Evolutionary conservation across 2,888 invertebrate species (phyloP), one percentile per base, ranked within the genome.

Genomic region (Reticulitermes lucifugus): DNA sequence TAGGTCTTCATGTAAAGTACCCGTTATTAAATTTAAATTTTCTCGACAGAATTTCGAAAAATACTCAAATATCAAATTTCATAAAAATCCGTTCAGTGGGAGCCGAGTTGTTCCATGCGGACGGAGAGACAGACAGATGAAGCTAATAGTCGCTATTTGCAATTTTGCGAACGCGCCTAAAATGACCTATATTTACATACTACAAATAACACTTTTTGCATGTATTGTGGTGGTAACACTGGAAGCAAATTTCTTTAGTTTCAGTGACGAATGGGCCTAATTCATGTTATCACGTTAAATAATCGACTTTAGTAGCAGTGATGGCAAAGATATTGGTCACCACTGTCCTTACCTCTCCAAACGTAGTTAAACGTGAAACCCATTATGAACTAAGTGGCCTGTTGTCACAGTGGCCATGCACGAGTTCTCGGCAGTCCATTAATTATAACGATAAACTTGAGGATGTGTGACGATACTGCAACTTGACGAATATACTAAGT

Each of bases 401-500:
- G 14, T 65, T 65, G n/a, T 12, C 65, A 65, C n/a, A 65, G 25
- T 25, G 65, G 25, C 65, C 12, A n/a, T n/a, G 65, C n/a, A 65
- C 7, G 65, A 65, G 65, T 65, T 65, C 65, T 65, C n/a, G 65
- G n/a, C n/a, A 4, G 25, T 25, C 65, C 65, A 65, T 65, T 65
- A 65, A 65, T 65, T 65, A 65, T 65, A 65, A 65, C 14, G 65
- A 65, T 65, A 65, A 65, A 65, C n/a, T 25, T 65, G 65, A 25
- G 65, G 65, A 65, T n/a, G n/a, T 65, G 25, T 65, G 65, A 65
- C 65, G 65, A 65, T 65, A 65, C 65, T 25, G 10, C 14, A 65
- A n/a, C 65, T 65, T 65, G 65, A 60, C 60, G 60, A 65, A 65
- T 25, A 25, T 65, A n/a, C 65, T 65, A 65, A 65, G 65, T 65